These are phyloP conservation scores for Morbakka virulenta DNA, from an alignment of 30 jellyfish, hydroid and myxozoan species.

Conservation along the genomic window DNA sequence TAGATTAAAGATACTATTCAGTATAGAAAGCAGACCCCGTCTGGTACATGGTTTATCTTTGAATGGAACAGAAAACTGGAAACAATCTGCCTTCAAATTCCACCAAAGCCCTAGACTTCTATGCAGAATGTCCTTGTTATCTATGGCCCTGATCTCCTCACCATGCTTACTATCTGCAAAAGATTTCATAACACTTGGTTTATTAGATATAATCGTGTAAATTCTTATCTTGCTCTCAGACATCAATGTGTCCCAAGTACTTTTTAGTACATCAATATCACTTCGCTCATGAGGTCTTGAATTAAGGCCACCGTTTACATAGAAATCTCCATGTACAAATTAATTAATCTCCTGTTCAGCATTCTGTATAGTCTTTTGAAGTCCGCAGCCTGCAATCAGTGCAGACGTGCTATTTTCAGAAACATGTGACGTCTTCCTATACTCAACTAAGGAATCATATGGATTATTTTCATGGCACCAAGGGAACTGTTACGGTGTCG, in stretches of 20 bases:
- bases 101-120: conserved; percentile 48
- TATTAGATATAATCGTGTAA: conserved; percentile 19
- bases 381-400: conserved; percentile 16
- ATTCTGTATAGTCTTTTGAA: conserved; percentile 24
- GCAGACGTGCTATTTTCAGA: conserved; percentile 53
- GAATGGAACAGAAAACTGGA: conserved; percentile 11
- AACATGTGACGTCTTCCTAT: conserved; percentile 52
- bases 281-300: conserved; percentile 11
- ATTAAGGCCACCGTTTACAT: conserved; percentile 53
- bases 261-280: conserved; percentile 2
- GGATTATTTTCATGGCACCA: conserved; percentile 46
- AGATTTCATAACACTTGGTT: conserved; percentile 29
- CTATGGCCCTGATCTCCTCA: conserved; percentile 5
- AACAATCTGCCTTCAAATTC: conserved; percentile 38
- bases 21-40: conserved; percentile 21
- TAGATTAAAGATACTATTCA: conserved; percentile 26
- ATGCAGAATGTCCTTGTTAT: conserved; percentile 18
- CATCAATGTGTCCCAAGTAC: conserved; percentile 13
- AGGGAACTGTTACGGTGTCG: conserved; percentile 36
- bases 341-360: conserved; percentile 21
- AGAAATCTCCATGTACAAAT: conserved; percentile 28
- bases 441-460: conserved; percentile 28
- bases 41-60: conserved; percentile 3
- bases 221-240: conserved; percentile 23
- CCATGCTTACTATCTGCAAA: conserved; percentile 26